Base-by-base conservation (phyloP, 2,797 vertebrate genomes). In the Anguilla marmorata region DNA sequence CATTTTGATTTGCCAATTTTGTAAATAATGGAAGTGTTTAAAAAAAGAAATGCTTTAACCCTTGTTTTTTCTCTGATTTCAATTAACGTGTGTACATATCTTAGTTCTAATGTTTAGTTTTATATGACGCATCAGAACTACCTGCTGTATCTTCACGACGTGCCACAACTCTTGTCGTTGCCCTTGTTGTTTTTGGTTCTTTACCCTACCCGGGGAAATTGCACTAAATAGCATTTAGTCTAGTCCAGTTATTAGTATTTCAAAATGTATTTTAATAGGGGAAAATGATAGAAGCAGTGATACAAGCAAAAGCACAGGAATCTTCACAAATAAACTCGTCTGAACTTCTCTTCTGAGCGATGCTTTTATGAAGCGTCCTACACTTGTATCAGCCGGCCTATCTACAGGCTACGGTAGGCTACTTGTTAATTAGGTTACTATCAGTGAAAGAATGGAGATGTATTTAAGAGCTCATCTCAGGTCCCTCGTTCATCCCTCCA, bases 381-480 rank as follows among this genome's bases (percentile, higher is more conserved):
- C 79, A 11, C 79, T 37, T 74, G 8, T 19, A 45, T 79, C 11
- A 24, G 63, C 24, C 63, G 9, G 52, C 52, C 52, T 52, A 52
- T 52, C 52, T 8, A 52, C 50, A 52, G 8, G 52, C 8, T 52
- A 52, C 3, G 33, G 30, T 33, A 45, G 12, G n/a, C 80, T 41
- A 19, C 79, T 33, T 72, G 45, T 16, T 52, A 1, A 60, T 45
- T 84, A 87, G 37, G 37, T 41, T 41, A 41, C 33, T 74, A 19
- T 27, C 87, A 84, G 82, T 84, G 48, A 69, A 84, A 52, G 37
- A 72, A 48, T 83, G 50, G 86, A 87, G 88, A 85, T 63, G 83
- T 87, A 89, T 89, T 92, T 91, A 93, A 93, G 92, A 92, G 93
- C 91, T 88, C 91, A 93, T 93, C 90, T 94, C 93, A 93, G 93